Evolutionary conservation across 2,797 vertebrate species (phyloP).

Genomic region (Anolis apletophallus): DNA sequence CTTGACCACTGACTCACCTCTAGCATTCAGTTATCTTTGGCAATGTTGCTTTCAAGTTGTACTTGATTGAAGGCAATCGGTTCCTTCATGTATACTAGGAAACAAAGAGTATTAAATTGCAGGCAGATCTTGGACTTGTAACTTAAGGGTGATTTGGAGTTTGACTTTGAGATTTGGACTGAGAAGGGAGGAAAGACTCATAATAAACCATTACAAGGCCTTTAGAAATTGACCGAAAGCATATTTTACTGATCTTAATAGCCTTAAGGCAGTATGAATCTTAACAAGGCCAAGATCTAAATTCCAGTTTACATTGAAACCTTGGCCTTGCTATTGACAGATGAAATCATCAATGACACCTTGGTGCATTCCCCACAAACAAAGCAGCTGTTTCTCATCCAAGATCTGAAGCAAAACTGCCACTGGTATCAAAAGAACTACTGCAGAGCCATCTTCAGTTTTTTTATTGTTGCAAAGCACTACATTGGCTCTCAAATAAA

Average conservation of each 20-base stretch:
- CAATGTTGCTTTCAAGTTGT: neutral
- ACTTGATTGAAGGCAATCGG: neutral
- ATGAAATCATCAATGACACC: neutral
- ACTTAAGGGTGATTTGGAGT: neutral
- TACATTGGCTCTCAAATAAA: too few relatives aligned
- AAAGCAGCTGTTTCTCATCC: neutral
- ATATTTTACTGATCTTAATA: neutral
- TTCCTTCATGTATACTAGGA: neutral
- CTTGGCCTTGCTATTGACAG: neutral
- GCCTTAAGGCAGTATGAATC: neutral
- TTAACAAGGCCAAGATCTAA: neutral
- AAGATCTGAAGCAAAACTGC: neutral
- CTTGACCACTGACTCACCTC: too few relatives aligned
- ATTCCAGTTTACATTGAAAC: neutral
- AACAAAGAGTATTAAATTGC: neutral
- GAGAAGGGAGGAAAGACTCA: neutral
- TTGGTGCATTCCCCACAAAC: neutral
- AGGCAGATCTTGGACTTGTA: neutral
- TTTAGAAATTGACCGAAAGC: neutral
- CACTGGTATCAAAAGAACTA: neutral
- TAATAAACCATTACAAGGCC: neutral
- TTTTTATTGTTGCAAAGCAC: too few relatives aligned
- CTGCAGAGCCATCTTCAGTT: too few relatives aligned
- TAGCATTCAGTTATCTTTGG: neutral
- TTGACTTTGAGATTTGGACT: constrained; percentile 3